A percentile compares a stretch with the other conserved stretches of the same genome.
Evolutionary conservation across 2,888 invertebrate species (phyloP).

Genomic region (Chironomus tentans): DNA sequence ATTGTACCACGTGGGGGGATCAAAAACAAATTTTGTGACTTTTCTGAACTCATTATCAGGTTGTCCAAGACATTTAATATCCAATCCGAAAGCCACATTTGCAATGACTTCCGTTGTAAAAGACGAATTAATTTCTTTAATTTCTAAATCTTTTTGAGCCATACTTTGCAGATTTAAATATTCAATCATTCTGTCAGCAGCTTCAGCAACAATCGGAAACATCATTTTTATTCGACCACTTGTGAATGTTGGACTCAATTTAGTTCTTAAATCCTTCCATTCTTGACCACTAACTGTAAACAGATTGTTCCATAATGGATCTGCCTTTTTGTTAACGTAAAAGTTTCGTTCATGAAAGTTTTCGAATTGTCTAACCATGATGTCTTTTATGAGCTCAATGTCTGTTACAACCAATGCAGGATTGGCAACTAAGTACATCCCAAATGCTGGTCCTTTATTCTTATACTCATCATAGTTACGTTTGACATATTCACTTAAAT

Average conservation of each 20-base stretch:
- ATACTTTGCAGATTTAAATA: background rate
- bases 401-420: constrained; percentile 30
- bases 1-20: background rate
- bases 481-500: too few relatives aligned
- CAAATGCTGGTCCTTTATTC: background rate
- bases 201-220: background rate
- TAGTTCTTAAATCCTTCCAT: background rate
- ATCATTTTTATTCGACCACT: background rate
- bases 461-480: background rate
- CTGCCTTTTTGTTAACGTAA: constrained; percentile 32
- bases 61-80: background rate
- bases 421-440: background rate
- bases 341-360: constrained; percentile 38
- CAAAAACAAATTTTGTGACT: background rate
- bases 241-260: constrained; percentile 1
- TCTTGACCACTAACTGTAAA: background rate
- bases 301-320: constrained; percentile 34
- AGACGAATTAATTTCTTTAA: background rate
- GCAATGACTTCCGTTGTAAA: background rate
- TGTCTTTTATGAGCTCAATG: constrained; percentile 35
- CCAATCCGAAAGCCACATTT: background rate
- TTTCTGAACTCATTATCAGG: background rate
- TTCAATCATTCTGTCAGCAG: background rate
- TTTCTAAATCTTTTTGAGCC: background rate
- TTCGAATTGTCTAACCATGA: constrained; percentile 38